phyloP scores from a whole-genome alignment of 30 jellyfish, hydroid and myxozoan genomes.

The Aurelia aurita region DNA sequence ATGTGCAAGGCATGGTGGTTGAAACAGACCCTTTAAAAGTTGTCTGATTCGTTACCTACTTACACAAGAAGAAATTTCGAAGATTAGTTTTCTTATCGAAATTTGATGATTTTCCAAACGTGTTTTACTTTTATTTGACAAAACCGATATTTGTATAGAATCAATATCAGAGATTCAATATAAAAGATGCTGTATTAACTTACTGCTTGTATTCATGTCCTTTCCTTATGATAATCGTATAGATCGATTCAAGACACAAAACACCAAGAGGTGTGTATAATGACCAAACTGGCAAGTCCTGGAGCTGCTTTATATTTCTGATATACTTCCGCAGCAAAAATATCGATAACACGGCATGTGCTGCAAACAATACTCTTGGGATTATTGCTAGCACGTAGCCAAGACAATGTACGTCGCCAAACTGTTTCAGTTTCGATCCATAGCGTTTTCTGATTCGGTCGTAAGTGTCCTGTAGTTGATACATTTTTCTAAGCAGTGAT shows the following conservation, averaged over 20 bases:
- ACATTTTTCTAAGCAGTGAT: no score
- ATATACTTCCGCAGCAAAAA: constrained; percentile 28
- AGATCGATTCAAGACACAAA: constrained; percentile 68
- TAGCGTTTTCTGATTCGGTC: not conserved
- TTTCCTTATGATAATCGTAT: constrained; percentile 70
- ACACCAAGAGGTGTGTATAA: constrained; percentile 54
- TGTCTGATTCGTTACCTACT: no score
- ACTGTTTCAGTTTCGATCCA: not conserved
- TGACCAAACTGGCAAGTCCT: not conserved
- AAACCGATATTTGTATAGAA: no score
- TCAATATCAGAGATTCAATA: no score
- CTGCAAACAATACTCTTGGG: constrained; percentile 49
- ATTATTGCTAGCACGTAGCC: constrained; percentile 35
- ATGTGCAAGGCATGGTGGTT: no score
- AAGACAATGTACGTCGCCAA: constrained; percentile 32
- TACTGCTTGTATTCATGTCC: constrained; percentile 87
- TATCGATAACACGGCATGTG: constrained; percentile 53
- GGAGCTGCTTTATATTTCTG: not conserved
- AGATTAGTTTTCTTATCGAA: no score
- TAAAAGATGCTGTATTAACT: not conserved
- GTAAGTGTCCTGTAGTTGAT: no score
- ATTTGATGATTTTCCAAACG: no score
- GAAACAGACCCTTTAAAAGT: no score
- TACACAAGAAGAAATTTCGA: no score
- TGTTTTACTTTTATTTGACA: no score